A percentile compares a stretch with the other conserved stretches of the same genome.
These are phyloP conservation scores for Jaculus jaculus DNA, from an alignment of 2,113 vertebrate genomes.

Conservation along the genomic window DNA sequence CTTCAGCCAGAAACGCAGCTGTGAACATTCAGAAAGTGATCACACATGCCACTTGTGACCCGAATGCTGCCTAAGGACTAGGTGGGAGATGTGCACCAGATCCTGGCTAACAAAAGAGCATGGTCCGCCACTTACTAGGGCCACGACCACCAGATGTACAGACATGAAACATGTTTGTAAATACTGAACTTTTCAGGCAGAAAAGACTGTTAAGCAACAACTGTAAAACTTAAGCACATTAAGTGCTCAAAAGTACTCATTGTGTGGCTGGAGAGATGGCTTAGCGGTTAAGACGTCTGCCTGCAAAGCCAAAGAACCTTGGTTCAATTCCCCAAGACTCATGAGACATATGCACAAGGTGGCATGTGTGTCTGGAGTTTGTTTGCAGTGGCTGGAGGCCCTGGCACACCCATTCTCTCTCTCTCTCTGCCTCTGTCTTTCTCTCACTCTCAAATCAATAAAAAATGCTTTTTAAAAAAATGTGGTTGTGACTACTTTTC, in stretches of 20 bases:
- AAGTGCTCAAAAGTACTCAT: neutral
- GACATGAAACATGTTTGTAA: constrained; percentile 1
- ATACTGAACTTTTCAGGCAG: neutral
- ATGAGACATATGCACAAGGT: too few relatives aligned
- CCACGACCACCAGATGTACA: neutral
- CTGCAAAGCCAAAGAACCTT: too few relatives aligned
- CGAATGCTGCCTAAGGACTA: neutral
- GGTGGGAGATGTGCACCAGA: constrained; percentile 13
- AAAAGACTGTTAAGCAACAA: neutral
- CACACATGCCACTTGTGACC: constrained; percentile 25
- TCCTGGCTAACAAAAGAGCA: neutral
- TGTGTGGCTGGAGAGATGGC: too few relatives aligned
- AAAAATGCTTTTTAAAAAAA: too few relatives aligned
- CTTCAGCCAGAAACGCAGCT: constrained; percentile 45
- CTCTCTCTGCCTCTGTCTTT: too few relatives aligned
- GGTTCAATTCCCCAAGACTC: too few relatives aligned
- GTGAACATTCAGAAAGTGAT: neutral
- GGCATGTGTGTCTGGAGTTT: too few relatives aligned
- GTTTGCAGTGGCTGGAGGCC: too few relatives aligned
- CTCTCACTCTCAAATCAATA: too few relatives aligned
- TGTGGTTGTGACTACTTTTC: neutral
- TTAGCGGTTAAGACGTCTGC: too few relatives aligned
- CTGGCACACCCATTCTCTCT: too few relatives aligned
- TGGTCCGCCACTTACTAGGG: neutral
- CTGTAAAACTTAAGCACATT: neutral